A percentile compares a stretch with the other conserved stretches of the same genome.
Conservation (phyloP, 2,113 vertebrate species). For the Corynorhinus townsendii region DNA sequence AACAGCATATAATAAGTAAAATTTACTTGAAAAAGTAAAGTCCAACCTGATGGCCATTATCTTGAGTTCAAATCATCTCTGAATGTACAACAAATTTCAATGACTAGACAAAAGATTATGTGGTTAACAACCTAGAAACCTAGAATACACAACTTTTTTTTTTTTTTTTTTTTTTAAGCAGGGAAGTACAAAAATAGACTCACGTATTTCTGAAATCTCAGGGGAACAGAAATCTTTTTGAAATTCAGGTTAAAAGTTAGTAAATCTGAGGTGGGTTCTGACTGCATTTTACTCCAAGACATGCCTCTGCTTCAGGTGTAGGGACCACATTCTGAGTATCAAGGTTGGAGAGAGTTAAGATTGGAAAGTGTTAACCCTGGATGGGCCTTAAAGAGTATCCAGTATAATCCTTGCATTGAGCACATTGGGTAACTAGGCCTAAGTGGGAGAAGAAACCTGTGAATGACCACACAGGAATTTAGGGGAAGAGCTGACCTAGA, state of each 20-base stretch:
- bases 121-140: background rate
- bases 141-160: background rate
- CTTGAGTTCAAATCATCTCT: background rate
- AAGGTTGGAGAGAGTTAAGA: background rate
- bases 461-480: background rate
- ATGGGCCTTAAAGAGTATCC: background rate
- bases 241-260: background rate
- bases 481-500: background rate
- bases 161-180: background rate
- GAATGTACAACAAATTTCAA: background rate
- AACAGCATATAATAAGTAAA: background rate
- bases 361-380: background rate
- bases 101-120: background rate
- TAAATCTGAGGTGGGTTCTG: background rate
- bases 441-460: background rate
- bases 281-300: background rate
- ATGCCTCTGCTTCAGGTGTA: background rate
- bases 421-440: background rate
- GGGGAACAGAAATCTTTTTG: background rate
- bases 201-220: background rate
- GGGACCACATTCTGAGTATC: background rate
- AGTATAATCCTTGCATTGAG: background rate
- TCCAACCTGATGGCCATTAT: background rate
- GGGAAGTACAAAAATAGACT: background rate
- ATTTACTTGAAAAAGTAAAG: background rate